Evolutionary conservation across 2,797 vertebrate species (phyloP), one percentile per base, ranked within the genome.

Genomic region (Stomatorhinus walkeri): DNA sequence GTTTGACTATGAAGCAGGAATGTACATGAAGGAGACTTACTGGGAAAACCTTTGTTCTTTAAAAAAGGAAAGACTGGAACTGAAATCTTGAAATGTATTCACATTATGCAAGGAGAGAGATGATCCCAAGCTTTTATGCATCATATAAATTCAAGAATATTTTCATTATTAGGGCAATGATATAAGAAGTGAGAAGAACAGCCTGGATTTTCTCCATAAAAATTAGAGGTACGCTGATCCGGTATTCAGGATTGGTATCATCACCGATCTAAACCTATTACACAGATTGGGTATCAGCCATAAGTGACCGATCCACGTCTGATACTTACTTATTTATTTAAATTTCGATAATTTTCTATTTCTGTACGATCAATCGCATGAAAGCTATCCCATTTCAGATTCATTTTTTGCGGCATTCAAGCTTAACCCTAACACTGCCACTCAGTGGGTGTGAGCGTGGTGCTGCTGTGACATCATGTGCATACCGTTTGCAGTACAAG

Each of bases 81-180:
- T 79, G 4, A 79, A 43, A 43, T 40, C 32, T 79, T 79, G 72
- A 79, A 79, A 40, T 43, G 43, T 79, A 79, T 40, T 79, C 72
- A 79, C 19, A 40, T 7, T 79, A 43, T 9, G 36, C 36, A 43
- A 79, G 28, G 14, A 76, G 14, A 72, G 64, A 40, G 72, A 43
- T 40, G 14, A 76, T 28, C 72, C 28, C 32, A 40, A 40, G 36
- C 6, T 40, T 16, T 43, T 40, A 79, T 2, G 24, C 72, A 43
- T n/a, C 43, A 79, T 79, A 43, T 79, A n/a, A 79, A 79, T 7
- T 79, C 72, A 43, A 79, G 72, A 79, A 79, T 79, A n/a, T 79
- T 6, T 43, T 79, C 72, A 79, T n/a, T 6, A 79, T 40, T 16
- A 79, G 19, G 72, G 6, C 7, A 43, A 19, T n/a, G 6, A 79